phyloP scores from a whole-genome alignment of 2,113 vertebrate species.

The Holacanthus passer region DNA sequence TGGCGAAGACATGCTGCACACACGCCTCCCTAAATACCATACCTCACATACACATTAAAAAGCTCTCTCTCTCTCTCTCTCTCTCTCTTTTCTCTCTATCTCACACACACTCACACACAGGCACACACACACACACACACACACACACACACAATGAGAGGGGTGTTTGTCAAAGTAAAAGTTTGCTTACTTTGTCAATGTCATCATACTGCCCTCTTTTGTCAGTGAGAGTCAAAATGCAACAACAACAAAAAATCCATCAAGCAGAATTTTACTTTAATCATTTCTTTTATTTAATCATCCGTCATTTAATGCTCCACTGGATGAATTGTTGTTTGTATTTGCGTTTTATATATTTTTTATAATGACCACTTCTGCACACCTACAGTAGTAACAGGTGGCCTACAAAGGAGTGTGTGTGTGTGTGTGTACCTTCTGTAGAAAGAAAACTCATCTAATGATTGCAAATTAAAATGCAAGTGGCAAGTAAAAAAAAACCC shows the following conservation, averaged over 20 bases:
- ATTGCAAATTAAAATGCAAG: slow-evolving; percentile 39
- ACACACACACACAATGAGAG: slow-evolving; percentile 29
- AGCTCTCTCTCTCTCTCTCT: background rate
- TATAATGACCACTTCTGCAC: slow-evolving; percentile 19
- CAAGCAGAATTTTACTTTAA: slow-evolving; percentile 27
- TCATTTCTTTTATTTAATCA: too few species aligned
- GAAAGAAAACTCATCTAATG: slow-evolving; percentile 24
- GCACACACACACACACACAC: slow-evolving; percentile 36
- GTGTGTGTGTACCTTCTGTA: background rate
- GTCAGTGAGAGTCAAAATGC: slow-evolving; percentile 75
- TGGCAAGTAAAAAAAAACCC: background rate
- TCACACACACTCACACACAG: slow-evolving; percentile 4
- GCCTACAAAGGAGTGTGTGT: background rate
- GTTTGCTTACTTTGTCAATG: slow-evolving; percentile 84
- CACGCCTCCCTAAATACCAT: slow-evolving; percentile 36
- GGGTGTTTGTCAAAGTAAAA: slow-evolving; percentile 63
- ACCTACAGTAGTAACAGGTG: slow-evolving; percentile 8
- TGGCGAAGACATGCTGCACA: slow-evolving; percentile 34
- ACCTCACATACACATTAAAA: slow-evolving; percentile 42
- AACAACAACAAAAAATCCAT: slow-evolving; percentile 30
- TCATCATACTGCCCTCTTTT: slow-evolving; percentile 88
- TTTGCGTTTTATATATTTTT: slow-evolving; percentile 17
- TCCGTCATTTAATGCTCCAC: slow-evolving; percentile 58
- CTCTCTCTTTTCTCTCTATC: background rate
- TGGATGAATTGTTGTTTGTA: slow-evolving; percentile 46